Base-by-base conservation (phyloP, 2,113 vertebrate genomes). In the Spea multiplicata region DNA sequence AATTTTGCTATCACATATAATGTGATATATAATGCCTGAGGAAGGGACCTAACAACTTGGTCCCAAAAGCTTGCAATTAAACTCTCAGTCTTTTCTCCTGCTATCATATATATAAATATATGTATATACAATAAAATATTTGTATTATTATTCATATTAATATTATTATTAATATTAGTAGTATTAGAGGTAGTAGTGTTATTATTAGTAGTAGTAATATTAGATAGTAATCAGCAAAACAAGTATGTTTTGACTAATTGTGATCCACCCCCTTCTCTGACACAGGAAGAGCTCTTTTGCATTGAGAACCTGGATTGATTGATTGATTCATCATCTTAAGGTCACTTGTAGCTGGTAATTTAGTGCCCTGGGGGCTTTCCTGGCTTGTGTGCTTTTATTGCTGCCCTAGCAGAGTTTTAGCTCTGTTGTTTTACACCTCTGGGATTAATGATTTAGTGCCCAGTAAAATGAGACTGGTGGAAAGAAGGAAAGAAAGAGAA, bases 281-380 rank as follows among this genome's bases (percentile, higher is more conserved):
- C 84, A 90, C 89, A 91, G 89, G 88, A 90, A 90, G 87, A 89
- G 87, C 84, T 89, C 87, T 88, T 87, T 86, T 91, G 88, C 88
- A 87, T 72, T 83, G 81, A 86, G 91, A 59, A 59, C 55, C 89
- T 91, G 89, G 83, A 84, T 82, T 94, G 91, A 91, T 93, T 88
- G 89, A 91, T 88, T 87, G 91, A 59, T 59, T 59, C 84, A 85
- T 89, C 91, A 88, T 89, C 90, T 89, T 89, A 84, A 81, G 89
- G 90, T 92, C 88, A 86, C 88, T 89, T 88, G 79, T 87, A 83
- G 88, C 86, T 84, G 85, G 88, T 91, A 84, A 88, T 88, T 88
- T 91, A 85, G 84, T 81, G 81, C 88, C 91, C 88, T 80, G 48
- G 84, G 55, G 90, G 87, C 74, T 0, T 85, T 85, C 84, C 88